Base-by-base conservation (phyloP, 2,113 vertebrate species). In the Hemicordylus capensis region DNA sequence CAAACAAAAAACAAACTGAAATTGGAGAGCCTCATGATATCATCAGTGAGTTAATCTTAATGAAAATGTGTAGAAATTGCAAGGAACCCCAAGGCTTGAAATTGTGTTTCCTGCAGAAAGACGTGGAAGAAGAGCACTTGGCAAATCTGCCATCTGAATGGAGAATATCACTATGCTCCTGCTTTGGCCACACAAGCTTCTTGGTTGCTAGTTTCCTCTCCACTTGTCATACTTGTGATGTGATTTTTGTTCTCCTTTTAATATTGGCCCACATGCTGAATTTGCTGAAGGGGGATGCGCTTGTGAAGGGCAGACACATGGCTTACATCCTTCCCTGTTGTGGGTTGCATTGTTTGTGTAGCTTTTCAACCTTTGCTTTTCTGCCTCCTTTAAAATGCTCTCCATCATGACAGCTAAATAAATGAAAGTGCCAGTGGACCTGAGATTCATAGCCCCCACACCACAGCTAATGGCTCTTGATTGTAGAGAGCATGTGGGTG, bases 271-370 rank as follows among this genome's bases (percentile, higher is more conserved):
- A 51, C 14, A 48, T 12, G 12, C 3, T 48, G 76, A 76, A 56
- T 24, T 70, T 80, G 44, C 31, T 64, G 64, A 48, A 24, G 46
- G 58, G n/a, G 80, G 76, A 46, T 28, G 73, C 34, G 39, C 31
- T 58, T 46, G 0, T 1, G 51, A 48, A 34, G 58, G 61, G 8
- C 6, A 59, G 39, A 56, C 28, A 22, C 0, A 1, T 85, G n/a
- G 42, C 39, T 83, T 61, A 58, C 19, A 28, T n/a, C 26, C 8
- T 14, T 74, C 46, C 74, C 58, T 76, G 17, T 76, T 76, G 34
- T 39, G 42, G 20, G 22, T n/a, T 75, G 46, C 4, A 0, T 24
- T 72, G 81, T 58, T 80, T 78, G 44, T 70, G 63, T 4, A 24
- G 46, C 11, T 26, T 72, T 86, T 81, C 0, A 0, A 20, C n/a